Base-by-base conservation (phyloP, 1,140 invertebrate species). In the Chlorops oryzae region DNA sequence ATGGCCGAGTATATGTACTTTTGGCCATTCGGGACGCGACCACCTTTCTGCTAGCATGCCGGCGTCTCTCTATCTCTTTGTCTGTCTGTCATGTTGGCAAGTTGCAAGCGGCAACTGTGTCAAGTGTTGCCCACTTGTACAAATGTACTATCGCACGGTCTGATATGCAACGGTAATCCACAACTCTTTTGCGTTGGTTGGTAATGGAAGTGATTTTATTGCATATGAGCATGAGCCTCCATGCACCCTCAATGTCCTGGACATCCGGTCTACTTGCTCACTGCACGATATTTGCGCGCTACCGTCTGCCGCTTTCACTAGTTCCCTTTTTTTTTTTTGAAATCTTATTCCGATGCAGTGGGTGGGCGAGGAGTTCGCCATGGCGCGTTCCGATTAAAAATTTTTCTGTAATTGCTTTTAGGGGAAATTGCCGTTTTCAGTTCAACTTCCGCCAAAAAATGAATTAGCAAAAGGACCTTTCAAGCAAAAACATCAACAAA, bases 381-480 rank as follows among this genome's bases (percentile, higher is more conserved):
- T 53, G 54, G 62, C 65, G 64, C 64, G 66, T 66, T 63, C 61
- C 62, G 68, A 67, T 71, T 71, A 68, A 68, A 57, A 70, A 66
- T 64, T 68, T 68, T 68, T 69, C 65, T 68, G 61, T 71, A 71
- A 71, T 71, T 71, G 66, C 60, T 70, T 67, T 62, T 67, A 67
- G 64, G 67, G 68, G 68, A 71, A 71, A 71, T 71, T 71, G 63
- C 68, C 68, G 68, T 71, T 70, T 65, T 66, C 63, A 71, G 68
- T 71, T 67, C 63, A 70, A 70, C 68, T 71, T 71, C 68, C 68
- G 68, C 66, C 64, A 63, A 62, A 68, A 66, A 71, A 71, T 71
- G 68, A 71, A 70, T 71, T 70, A 65, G 61, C 60, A 62, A 67
- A 67, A 65, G 64, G 65, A 61, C 62, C 70, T 66, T 60, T n/a